Conservation (phyloP, 2,113 vertebrate species). For the Guaruba guarouba region DNA sequence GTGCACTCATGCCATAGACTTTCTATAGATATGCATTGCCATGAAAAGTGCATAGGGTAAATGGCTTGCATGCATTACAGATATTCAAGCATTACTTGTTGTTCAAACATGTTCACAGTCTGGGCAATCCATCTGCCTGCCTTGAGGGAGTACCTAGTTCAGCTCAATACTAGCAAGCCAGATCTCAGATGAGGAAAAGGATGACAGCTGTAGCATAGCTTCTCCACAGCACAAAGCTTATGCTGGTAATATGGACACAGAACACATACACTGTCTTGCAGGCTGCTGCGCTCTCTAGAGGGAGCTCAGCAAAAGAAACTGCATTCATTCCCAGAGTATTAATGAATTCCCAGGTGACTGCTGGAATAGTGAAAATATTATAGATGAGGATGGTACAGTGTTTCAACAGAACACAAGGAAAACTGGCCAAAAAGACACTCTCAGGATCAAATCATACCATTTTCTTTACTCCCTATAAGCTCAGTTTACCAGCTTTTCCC, state of each 20-base stretch:
- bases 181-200: neutral
- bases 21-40: neutral
- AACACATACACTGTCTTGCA: neutral
- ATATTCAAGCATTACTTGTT: neutral
- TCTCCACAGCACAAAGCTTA: neutral
- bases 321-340: neutral
- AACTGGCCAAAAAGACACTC: constrained; percentile 14
- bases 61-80: neutral
- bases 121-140: neutral
- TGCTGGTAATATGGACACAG: neutral
- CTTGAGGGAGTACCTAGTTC: neutral
- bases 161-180: neutral
- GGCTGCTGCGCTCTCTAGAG: constrained; percentile 51
- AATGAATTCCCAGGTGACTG: neutral
- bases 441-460: neutral
- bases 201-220: neutral
- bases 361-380: neutral
- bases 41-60: neutral
- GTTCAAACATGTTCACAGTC: constrained; percentile 27
- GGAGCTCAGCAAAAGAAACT: neutral
- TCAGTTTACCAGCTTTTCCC: neutral
- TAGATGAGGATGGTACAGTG: neutral
- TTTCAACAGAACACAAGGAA: neutral
- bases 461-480: neutral
- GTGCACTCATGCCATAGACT: neutral